phyloP scores from a whole-genome alignment of 2,797 vertebrate genomes.

The Propithecus perrieri region DNA sequence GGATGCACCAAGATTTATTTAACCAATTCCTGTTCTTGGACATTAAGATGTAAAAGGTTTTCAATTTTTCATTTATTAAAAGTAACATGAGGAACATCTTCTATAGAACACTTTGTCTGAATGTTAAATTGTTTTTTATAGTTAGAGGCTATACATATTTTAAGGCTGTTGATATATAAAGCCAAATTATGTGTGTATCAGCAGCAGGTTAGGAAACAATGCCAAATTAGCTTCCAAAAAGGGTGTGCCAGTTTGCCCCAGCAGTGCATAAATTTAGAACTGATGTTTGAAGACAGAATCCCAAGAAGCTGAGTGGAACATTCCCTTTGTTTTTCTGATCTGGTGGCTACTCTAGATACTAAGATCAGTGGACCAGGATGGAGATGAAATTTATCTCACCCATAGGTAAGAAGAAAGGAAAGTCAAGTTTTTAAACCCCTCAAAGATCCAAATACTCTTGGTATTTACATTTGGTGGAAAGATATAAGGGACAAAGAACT shows the following conservation, averaged over 20 bases:
- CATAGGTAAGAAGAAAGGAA: neutral
- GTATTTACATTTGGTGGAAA: neutral
- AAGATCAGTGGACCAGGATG: neutral
- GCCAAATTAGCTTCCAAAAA: neutral
- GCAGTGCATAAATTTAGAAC: neutral
- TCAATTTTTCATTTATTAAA: neutral
- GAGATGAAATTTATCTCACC: neutral
- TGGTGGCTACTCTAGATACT: neutral
- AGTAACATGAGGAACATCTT: neutral
- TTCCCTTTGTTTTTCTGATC: neutral
- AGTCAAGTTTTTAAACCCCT: neutral
- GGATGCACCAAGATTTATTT: neutral
- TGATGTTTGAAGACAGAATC: neutral
- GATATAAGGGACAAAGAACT: neutral
- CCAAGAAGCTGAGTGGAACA: neutral
- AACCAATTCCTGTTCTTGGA: conserved; percentile 2
- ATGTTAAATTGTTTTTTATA: neutral
- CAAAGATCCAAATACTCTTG: neutral
- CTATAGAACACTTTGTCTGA: neutral
- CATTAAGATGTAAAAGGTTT: neutral
- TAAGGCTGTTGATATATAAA: neutral
- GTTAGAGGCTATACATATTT: neutral
- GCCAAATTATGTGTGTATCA: neutral
- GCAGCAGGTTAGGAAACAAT: neutral
- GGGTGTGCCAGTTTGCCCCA: neutral